Conservation (phyloP, 1,140 invertebrate species). For the Lethocerus indicus region DNA sequence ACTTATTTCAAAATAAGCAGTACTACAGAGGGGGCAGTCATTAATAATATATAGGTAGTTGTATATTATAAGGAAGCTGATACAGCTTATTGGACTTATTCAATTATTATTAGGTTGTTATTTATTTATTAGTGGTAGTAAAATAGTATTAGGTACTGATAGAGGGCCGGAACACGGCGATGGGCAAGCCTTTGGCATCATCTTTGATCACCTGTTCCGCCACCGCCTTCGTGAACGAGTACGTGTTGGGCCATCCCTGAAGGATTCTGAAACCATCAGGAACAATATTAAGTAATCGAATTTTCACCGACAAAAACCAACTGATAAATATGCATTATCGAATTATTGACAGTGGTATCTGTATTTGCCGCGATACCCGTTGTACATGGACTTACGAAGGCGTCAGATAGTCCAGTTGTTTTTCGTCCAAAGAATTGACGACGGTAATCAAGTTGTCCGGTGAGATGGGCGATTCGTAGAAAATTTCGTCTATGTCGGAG, state of each 20-base stretch:
- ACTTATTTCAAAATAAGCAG: neutral
- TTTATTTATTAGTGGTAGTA: neutral
- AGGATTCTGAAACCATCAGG: slow-evolving; percentile 27
- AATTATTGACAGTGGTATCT: too few relatives aligned
- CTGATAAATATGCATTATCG: too few relatives aligned
- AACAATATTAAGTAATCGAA: slow-evolving; percentile 11
- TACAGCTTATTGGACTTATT: too few relatives aligned
- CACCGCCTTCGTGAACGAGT: slow-evolving; percentile 47
- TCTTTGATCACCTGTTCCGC: slow-evolving; percentile 37
- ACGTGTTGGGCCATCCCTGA: slow-evolving; percentile 45
- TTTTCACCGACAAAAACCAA: neutral
- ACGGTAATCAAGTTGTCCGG: slow-evolving; percentile 29
- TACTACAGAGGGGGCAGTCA: neutral
- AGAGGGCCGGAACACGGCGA: slow-evolving; percentile 32
- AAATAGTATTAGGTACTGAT: slow-evolving; percentile 26
- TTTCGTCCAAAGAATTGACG: slow-evolving; percentile 27
- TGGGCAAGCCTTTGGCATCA: slow-evolving; percentile 35
- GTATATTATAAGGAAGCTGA: too few relatives aligned
- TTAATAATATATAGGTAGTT: too few relatives aligned
- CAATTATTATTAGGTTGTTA: too few relatives aligned
- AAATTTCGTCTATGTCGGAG: slow-evolving; percentile 39
- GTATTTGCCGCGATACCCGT: too few relatives aligned
- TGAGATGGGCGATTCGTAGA: slow-evolving; percentile 29
- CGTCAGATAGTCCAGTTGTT: slow-evolving; percentile 28
- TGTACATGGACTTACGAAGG: slow-evolving; percentile 31